These are phyloP conservation scores for Spondyliosoma cantharus DNA, from an alignment of 2,797 vertebrate genomes.

Conservation along the genomic window DNA sequence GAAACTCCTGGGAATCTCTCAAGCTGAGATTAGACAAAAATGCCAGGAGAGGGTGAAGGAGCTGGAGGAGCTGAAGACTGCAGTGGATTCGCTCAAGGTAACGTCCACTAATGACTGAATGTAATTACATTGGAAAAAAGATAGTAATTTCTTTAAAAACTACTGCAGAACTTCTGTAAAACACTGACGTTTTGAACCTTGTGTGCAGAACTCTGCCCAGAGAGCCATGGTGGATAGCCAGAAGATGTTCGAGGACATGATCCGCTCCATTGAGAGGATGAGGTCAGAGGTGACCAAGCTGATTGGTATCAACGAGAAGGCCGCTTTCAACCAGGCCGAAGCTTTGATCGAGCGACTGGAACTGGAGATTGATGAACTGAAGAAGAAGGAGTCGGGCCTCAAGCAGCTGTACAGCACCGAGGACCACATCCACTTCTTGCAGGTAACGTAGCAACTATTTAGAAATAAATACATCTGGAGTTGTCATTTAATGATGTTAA, in stretches of 20 bases:
- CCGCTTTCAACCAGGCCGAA: slow-evolving; percentile 85
- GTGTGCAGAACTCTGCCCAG: slow-evolving; percentile 84
- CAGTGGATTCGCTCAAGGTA: slow-evolving; percentile 87
- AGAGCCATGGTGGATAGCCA: slow-evolving; percentile 88
- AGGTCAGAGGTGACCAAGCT: slow-evolving; percentile 87
- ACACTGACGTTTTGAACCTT: slow-evolving; percentile 29
- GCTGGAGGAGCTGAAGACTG: slow-evolving; percentile 86
- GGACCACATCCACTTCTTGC: slow-evolving; percentile 86
- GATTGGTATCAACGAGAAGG: slow-evolving; percentile 88
- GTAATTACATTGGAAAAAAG: not conserved
- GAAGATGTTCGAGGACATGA: slow-evolving; percentile 89
- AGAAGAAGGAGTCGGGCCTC: slow-evolving; percentile 82
- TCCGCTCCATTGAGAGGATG: slow-evolving; percentile 88
- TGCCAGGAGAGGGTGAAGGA: slow-evolving; percentile 88
- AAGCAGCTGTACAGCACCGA: slow-evolving; percentile 84
- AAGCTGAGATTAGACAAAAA: slow-evolving; percentile 87
- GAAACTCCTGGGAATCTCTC: slow-evolving; percentile 87
- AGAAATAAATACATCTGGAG: not conserved
- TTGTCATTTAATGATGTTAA: not conserved
- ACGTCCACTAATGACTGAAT: not conserved
- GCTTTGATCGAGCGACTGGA: slow-evolving; percentile 88
- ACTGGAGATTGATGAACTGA: slow-evolving; percentile 88
- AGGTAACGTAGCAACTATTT: slow-evolving; percentile 64
- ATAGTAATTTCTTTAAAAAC: not conserved
- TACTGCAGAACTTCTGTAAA: not conserved